phyloP scores from a whole-genome alignment of 2,113 vertebrate genomes.

The Clinocottus analis region DNA sequence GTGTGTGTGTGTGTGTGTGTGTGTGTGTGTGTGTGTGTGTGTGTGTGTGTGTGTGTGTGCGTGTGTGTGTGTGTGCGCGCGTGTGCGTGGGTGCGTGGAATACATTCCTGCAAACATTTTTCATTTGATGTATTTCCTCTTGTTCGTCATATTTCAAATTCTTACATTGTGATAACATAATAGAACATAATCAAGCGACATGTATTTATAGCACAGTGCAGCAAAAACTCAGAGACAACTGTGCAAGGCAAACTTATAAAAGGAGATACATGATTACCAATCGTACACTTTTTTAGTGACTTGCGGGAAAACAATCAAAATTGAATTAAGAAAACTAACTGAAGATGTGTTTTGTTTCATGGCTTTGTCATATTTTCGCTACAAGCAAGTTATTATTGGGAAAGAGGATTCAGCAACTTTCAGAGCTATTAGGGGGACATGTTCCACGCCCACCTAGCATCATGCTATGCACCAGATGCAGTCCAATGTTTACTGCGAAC shows the following conservation, averaged over 20 bases:
- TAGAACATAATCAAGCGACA: slow-evolving; percentile 5
- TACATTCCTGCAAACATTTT: not conserved
- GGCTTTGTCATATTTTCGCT: slow-evolving; percentile 4
- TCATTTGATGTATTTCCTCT: slow-evolving; percentile 4
- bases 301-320: slow-evolving; percentile 8
- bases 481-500: slow-evolving; percentile 17
- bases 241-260: not conserved
- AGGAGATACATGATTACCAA: not conserved
- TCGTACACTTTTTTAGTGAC: not conserved
- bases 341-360: not conserved
- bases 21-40: not conserved
- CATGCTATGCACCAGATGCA: not conserved
- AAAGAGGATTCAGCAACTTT: not conserved
- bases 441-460: slow-evolving; percentile 26
- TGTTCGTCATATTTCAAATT: not conserved
- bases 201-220: slow-evolving; percentile 17
- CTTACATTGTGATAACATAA: not conserved
- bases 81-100: too few species aligned
- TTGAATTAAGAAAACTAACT: slow-evolving; percentile 19
- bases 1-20: not conserved
- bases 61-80: too few species aligned
- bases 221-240: not conserved
- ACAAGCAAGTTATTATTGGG: slow-evolving; percentile 1
- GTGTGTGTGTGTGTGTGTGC: too few species aligned
- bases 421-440: not conserved